A percentile compares a stretch with the other conserved stretches of the same genome.
Conservation (phyloP, 2,888 invertebrate genomes). For the Anagyrus pseudococci region DNA sequence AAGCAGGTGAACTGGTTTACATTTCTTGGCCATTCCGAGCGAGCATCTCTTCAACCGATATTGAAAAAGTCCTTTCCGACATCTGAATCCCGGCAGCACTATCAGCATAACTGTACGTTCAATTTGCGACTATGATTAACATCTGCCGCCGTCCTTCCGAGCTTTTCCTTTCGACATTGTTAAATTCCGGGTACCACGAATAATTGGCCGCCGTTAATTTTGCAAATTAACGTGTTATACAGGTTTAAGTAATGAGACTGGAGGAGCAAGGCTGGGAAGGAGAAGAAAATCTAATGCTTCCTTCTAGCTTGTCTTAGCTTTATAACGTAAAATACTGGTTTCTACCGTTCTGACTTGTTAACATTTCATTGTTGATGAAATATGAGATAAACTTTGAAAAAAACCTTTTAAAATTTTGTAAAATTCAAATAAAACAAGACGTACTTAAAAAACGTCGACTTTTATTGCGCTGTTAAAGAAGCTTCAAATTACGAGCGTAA, state of each 20-base stretch:
- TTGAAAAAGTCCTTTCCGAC: constrained; percentile 31
- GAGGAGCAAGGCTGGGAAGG: no score
- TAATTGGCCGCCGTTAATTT: constrained; percentile 48
- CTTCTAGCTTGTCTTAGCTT: no score
- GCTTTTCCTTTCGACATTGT: constrained; percentile 40
- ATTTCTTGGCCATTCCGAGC: neutral
- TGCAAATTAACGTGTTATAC: constrained; percentile 46
- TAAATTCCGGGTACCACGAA: constrained; percentile 43
- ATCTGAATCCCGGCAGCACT: constrained; percentile 6
- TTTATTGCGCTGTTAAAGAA: no score
- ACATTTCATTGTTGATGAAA: no score
- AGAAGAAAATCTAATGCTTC: no score
- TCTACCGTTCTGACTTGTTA: no score
- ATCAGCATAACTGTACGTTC: constrained; percentile 34
- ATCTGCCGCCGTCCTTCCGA: constrained; percentile 40
- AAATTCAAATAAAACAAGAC: no score
- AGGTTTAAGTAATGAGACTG: constrained; percentile 26
- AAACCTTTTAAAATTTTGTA: no score
- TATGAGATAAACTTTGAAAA: no score
- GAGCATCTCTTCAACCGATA: constrained; percentile 12
- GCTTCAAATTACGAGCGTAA: no score
- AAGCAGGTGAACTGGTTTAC: constrained; percentile 12
- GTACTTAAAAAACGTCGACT: no score
- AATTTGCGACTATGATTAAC: constrained; percentile 40
- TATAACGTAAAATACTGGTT: no score